Conservation (phyloP, 1,140 invertebrate genomes). For the Araneus ventricosus region DNA sequence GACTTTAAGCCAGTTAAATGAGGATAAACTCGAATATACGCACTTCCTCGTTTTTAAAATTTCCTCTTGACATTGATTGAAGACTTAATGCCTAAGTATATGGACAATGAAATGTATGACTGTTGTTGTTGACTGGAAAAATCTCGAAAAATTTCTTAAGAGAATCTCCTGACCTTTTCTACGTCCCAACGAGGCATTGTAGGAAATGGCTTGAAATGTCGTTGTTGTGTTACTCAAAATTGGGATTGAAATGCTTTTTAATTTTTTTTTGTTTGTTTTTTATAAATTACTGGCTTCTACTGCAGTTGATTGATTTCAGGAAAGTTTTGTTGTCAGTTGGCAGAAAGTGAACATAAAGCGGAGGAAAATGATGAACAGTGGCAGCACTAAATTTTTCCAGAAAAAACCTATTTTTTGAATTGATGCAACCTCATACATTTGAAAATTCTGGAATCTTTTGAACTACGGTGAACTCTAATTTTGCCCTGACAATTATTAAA, state of each 20-base stretch:
- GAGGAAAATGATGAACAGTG: too few relatives aligned
- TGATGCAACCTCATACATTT: too few relatives aligned
- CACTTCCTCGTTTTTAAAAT: conserved; percentile 47
- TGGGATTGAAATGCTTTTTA: background rate
- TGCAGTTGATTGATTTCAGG: background rate
- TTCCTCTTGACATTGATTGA: conserved; percentile 54
- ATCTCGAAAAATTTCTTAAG: conserved; percentile 7
- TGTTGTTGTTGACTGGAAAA: background rate
- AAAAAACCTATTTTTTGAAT: too few relatives aligned
- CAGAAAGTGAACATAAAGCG: too few relatives aligned
- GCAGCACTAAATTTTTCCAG: too few relatives aligned
- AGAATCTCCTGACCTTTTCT: conserved; percentile 30
- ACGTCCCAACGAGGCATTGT: background rate
- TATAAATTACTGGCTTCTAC: background rate
- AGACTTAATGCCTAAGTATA: conserved; percentile 32
- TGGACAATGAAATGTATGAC: conserved; percentile 23
- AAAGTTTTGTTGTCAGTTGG: too few relatives aligned
- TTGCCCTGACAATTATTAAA: too few relatives aligned
- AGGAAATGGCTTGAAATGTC: conserved; percentile 4
- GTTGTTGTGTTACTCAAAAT: background rate
- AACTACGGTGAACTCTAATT: too few relatives aligned
- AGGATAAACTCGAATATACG: conserved; percentile 25
- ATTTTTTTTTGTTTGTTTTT: background rate
- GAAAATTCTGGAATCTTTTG: too few relatives aligned
- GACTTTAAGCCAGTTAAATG: background rate